Conservation (phyloP, 2,797 vertebrate genomes). For the Heterohyrax brucei region DNA sequence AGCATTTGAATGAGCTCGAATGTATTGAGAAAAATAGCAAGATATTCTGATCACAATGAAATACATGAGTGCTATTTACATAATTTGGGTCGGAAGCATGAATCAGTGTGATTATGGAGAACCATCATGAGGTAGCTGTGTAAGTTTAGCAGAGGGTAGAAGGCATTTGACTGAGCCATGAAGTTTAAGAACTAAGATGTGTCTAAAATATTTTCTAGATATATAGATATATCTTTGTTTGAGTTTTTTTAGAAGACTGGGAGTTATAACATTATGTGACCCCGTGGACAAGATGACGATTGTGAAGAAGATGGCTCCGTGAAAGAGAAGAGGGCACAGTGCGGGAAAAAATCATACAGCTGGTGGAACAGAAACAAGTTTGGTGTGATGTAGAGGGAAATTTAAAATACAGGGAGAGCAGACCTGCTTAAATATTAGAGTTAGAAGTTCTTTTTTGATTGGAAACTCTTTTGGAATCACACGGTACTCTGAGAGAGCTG, state of each 20-base stretch:
- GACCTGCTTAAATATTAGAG: not conserved
- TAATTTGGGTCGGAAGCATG: not conserved
- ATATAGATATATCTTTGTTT: not conserved
- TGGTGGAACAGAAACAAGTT: not conserved
- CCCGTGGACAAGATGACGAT: not conserved
- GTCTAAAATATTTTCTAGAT: conserved; percentile 16
- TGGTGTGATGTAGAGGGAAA: not conserved
- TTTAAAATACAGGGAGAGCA: not conserved
- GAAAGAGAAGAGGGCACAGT: not conserved
- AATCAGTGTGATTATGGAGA: not conserved
- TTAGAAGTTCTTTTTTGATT: conserved; percentile 46
- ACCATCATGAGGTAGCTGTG: not conserved
- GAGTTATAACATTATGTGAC: not conserved
- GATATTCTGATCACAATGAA: not conserved
- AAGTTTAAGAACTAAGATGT: not conserved
- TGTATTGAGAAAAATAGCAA: not conserved
- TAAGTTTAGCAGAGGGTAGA: not conserved
- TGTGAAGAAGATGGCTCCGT: not conserved
- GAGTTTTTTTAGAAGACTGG: not conserved
- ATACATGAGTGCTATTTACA: not conserved
- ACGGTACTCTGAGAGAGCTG: conserved; percentile 11
- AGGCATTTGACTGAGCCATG: not conserved
- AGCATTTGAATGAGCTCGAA: not conserved
- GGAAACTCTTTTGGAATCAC: conserved; percentile 35
- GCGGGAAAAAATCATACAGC: not conserved